A percentile compares a stretch with the other conserved stretches of the same genome.
These are phyloP conservation scores for Nemopilema nomurai DNA, from an alignment of 30 jellyfish, hydroid and myxozoan species.

Conservation along the genomic window DNA sequence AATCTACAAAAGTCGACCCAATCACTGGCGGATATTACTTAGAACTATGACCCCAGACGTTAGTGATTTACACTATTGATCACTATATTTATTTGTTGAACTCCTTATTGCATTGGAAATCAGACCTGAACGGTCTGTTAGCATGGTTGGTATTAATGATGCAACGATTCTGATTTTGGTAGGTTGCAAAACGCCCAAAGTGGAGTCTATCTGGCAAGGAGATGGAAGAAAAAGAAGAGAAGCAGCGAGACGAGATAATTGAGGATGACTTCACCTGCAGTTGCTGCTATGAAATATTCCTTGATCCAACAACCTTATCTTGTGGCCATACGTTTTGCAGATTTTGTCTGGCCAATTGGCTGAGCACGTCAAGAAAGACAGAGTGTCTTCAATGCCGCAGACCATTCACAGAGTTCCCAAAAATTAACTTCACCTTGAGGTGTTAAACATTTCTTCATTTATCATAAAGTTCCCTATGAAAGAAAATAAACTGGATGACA, in stretches of 20 bases:
- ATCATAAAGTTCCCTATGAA: not conserved
- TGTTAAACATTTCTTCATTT: slow-evolving; percentile 4
- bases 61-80: too few species aligned
- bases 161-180: not conserved
- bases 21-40: too few species aligned
- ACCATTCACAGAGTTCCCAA: slow-evolving; percentile 85
- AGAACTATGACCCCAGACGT: too few species aligned
- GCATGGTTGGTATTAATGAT: too few species aligned
- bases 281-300: slow-evolving; percentile 73
- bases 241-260: not conserved
- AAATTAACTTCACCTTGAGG: slow-evolving; percentile 85
- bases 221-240: not conserved
- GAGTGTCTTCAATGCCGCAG: slow-evolving; percentile 86
- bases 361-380: slow-evolving; percentile 72
- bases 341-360: slow-evolving; percentile 92
- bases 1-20: too few species aligned
- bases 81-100: too few species aligned
- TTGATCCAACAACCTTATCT: slow-evolving; percentile 90
- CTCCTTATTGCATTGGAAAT: too few species aligned
- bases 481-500: not conserved
- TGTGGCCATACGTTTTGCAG: slow-evolving; percentile 96
- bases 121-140: too few species aligned
- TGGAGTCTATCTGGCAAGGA: not conserved
- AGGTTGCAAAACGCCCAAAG: not conserved
- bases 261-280: slow-evolving; percentile 84